Conservation (phyloP, 2,888 invertebrate species). For the Malthinus flaveolus region DNA sequence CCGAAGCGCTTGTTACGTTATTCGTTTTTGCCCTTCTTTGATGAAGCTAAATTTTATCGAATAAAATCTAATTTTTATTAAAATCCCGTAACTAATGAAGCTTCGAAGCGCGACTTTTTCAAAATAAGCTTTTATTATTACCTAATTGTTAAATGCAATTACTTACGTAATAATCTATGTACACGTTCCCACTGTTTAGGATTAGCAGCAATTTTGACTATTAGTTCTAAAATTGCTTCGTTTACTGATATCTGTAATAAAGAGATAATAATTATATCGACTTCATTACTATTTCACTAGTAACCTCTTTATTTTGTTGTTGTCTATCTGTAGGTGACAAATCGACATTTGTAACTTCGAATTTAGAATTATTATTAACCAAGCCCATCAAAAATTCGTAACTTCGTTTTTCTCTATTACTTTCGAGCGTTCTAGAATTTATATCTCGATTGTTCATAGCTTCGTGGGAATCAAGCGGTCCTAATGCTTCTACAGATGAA, state of each 20-base stretch:
- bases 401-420: conserved; percentile 47
- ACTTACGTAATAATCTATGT: conserved; percentile 51
- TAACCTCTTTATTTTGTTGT: conserved; percentile 15
- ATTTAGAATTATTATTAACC: conserved; percentile 51
- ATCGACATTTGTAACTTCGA: conserved; percentile 48
- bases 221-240: conserved; percentile 50
- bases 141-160: background rate
- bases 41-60: too few relatives aligned
- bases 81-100: too few relatives aligned
- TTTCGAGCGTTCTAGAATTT: conserved; percentile 39
- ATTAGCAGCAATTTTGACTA: conserved; percentile 52
- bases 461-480: conserved; percentile 52
- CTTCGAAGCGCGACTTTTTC: too few relatives aligned
- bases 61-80: too few relatives aligned
- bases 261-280: background rate
- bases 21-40: too few relatives aligned
- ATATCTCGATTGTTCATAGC: conserved; percentile 52
- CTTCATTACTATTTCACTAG: background rate
- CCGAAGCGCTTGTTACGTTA: too few relatives aligned
- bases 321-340: conserved; percentile 8
- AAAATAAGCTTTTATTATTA: too few relatives aligned
- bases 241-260: conserved; percentile 41
- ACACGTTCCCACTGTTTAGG: conserved; percentile 53
- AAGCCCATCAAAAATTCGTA: conserved; percentile 52
- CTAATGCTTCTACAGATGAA: conserved; percentile 32